Evolutionary conservation across 2,113 vertebrate species (phyloP), one percentile per base, ranked within the genome.

Genomic region (Mustela nigripes): DNA sequence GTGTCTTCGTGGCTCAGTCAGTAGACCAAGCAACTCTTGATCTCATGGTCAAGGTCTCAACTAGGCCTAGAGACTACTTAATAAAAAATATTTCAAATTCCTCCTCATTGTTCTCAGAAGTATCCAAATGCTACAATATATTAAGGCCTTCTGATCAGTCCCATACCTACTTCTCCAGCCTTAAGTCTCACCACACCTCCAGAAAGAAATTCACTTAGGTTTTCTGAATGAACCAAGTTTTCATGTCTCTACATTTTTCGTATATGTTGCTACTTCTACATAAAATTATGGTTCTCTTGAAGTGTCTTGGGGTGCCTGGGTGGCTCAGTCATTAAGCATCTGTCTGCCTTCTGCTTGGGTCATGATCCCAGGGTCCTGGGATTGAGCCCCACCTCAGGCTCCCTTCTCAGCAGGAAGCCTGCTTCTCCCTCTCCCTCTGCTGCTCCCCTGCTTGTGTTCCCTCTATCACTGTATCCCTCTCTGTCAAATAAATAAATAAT

Each of bases 211-310:
- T 39, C 67, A 74, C 26, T 90, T 56, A 82, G 58, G 22, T 36
- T 82, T 81, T 82, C 80, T 56, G 36, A 91, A 93, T 60, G 22
- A 21, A 85, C 9, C 36, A 81, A 26, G 73, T 90, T 93, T 95
- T 86, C 14, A 80, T 45, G 45, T 81, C 48, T 82, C 31, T 89
- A 2, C 18, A 7, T 63, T 67, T 63, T 84, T 74, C 56, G 50
- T 16, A 76, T 10, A 71, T 71, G 53, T 14, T 56, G 9, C 19
- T 48, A 53, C 56, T 85, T 93, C 74, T 95, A 11, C 19, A 45
- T 36, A 74, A 76, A 85, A 93, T 28, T 76, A 60, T 26, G 50
- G 19, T 90, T 67, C 56, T 81, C 39, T 74, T 9, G 8, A 45
- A 45, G 8, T 45, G 45, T 81, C 39, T 74, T 48, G n/a, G 33